A percentile compares a stretch with the other conserved stretches of the same genome.
phyloP scores from a whole-genome alignment of 2,888 invertebrate species.

The Cantharis rustica region DNA sequence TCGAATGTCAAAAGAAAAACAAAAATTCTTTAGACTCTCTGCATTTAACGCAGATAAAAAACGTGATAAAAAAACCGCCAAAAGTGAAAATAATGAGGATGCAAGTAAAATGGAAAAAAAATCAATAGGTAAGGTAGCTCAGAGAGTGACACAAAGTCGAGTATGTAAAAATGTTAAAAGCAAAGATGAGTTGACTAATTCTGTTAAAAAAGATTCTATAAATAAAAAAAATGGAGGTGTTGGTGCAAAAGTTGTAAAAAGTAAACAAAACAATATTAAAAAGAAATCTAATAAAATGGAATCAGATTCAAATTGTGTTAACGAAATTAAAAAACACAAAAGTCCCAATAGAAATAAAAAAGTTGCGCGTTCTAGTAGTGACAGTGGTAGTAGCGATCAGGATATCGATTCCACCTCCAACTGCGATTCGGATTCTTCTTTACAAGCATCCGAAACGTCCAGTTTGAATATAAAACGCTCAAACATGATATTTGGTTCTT shows the following conservation, averaged over 20 bases:
- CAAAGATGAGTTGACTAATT: slow-evolving; percentile 12
- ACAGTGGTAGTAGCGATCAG: slow-evolving; percentile 20
- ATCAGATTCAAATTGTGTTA: slow-evolving; percentile 27
- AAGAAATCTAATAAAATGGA: slow-evolving; percentile 14
- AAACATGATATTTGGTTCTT: slow-evolving; percentile 6
- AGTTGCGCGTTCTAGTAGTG: neutral
- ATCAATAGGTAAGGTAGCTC: slow-evolving; percentile 6
- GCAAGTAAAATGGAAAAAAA: slow-evolving; percentile 12
- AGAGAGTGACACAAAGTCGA: slow-evolving; percentile 23
- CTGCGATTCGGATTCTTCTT: slow-evolving; percentile 43
- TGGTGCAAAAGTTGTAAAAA: neutral
- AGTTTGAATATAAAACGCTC: slow-evolving; percentile 18
- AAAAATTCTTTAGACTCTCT: slow-evolving; percentile 82
- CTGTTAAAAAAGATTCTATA: neutral
- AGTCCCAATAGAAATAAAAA: neutral
- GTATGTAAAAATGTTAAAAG: slow-evolving; percentile 23
- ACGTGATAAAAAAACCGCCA: slow-evolving; percentile 36
- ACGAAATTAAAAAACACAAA: slow-evolving; percentile 13
- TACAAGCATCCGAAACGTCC: slow-evolving; percentile 43
- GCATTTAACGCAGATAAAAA: slow-evolving; percentile 75
- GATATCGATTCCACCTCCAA: slow-evolving; percentile 43
- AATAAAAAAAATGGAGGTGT: neutral
- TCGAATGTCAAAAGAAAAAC: slow-evolving; percentile 84
- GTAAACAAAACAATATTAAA: neutral
- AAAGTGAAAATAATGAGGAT: neutral